phyloP scores from a whole-genome alignment of 2,888 invertebrate genomes.

The Oxycera nigricornis region DNA sequence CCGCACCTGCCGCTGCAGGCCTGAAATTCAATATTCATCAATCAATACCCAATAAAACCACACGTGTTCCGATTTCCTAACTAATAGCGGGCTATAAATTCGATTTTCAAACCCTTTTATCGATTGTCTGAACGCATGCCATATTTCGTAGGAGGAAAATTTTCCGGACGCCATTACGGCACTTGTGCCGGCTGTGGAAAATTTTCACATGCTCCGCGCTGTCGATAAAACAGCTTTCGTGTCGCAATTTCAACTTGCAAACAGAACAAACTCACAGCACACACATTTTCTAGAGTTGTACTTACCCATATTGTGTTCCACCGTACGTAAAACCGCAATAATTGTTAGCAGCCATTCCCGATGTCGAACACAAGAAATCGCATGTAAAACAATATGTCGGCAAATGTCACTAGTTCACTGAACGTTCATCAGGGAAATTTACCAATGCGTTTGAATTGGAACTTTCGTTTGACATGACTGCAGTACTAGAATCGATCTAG shows the following conservation, averaged over 20 bases:
- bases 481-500: neutral
- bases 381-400: conserved; percentile 38
- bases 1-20: conserved; percentile 78
- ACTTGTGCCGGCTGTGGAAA: conserved; percentile 15
- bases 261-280: no score
- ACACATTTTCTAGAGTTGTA: conserved; percentile 48
- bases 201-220: conserved; percentile 47
- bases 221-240: conserved; percentile 55
- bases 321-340: conserved; percentile 95
- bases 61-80: neutral
- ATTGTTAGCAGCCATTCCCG: conserved; percentile 85
- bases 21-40: conserved; percentile 60
- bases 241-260: neutral
- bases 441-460: neutral
- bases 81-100: neutral
- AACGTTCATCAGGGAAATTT: neutral
- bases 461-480: neutral
- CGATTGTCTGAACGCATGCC: neutral
- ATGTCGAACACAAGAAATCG: conserved; percentile 36
- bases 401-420: conserved; percentile 12
- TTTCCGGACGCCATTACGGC: conserved; percentile 45
- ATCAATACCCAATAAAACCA: neutral
- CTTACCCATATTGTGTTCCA: conserved; percentile 90
- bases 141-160: conserved; percentile 14
- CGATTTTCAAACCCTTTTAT: conserved; percentile 12